Conservation (phyloP, 2,888 invertebrate species). For the Clanis bilineata region DNA sequence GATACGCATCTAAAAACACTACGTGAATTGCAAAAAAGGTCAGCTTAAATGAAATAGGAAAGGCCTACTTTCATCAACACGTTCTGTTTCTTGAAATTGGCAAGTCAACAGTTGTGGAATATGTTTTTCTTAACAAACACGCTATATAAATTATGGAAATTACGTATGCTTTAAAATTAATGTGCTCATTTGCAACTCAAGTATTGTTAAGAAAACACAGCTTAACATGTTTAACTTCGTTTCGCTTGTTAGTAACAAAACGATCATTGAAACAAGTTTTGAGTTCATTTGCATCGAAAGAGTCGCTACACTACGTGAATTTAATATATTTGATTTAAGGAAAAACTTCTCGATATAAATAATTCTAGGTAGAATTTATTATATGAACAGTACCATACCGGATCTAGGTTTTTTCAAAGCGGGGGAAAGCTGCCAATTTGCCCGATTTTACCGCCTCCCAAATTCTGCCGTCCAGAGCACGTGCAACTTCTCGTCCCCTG, state of each 20-base stretch:
- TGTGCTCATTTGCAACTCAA: slow-evolving; percentile 16
- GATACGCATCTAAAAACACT: slow-evolving; percentile 2
- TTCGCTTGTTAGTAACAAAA: slow-evolving; percentile 1
- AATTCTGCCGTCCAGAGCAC: too few species aligned
- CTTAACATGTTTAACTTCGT: slow-evolving; percentile 2
- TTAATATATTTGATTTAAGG: too few species aligned
- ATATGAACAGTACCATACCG: too few species aligned
- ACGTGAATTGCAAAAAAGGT: slow-evolving; percentile 4
- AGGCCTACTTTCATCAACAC: neutral
- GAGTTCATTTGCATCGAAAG: neutral
- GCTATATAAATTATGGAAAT: slow-evolving; percentile 16
- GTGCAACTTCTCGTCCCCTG: too few species aligned
- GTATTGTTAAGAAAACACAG: slow-evolving; percentile 17
- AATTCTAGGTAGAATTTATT: too few species aligned
- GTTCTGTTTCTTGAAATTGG: neutral
- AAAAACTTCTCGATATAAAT: too few species aligned
- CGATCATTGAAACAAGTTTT: neutral
- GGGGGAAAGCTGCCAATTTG: too few species aligned
- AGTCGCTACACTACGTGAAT: neutral
- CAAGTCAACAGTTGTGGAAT: neutral
- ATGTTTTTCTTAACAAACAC: slow-evolving; percentile 7
- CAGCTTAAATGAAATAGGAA: neutral
- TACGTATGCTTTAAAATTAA: slow-evolving; percentile 2
- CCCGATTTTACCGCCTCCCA: too few species aligned
- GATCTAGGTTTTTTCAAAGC: too few species aligned